Percentiles rank a stretch among this genome's conserved stretches.
Conservation (phyloP, 2,888 invertebrate genomes). For the Andricus curvator region DNA sequence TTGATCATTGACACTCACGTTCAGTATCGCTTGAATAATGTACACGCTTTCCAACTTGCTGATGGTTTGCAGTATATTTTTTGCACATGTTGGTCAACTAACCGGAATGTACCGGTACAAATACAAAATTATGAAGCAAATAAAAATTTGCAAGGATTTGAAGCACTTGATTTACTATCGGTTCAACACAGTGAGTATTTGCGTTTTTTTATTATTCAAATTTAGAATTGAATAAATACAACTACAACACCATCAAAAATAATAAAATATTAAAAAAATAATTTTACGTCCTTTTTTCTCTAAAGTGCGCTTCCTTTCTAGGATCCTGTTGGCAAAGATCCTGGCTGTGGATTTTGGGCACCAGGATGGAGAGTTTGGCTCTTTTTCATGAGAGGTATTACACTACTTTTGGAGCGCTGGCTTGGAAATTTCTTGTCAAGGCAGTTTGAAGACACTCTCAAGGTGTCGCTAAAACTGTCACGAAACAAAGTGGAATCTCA, state of each 20-base stretch:
- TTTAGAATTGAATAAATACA: neutral
- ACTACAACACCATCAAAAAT: neutral
- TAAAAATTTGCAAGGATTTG: slow-evolving; percentile 99
- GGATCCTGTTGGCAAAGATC: slow-evolving; percentile 99
- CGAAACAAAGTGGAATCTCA: slow-evolving; percentile 99
- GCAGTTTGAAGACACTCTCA: slow-evolving; percentile 99
- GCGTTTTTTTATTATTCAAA: neutral
- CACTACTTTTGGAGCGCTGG: slow-evolving; percentile 98
- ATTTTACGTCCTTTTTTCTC: slow-evolving; percentile 47
- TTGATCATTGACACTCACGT: slow-evolving; percentile 99
- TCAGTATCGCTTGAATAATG: slow-evolving; percentile 99
- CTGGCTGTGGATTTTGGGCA: slow-evolving; percentile 99
- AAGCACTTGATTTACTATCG: slow-evolving; percentile 99
- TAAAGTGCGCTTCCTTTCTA: slow-evolving; percentile 68
- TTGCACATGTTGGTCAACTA: slow-evolving; percentile 99
- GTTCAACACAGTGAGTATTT: slow-evolving; percentile 93
- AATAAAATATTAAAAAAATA: too few relatives aligned
- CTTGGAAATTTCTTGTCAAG: slow-evolving; percentile 98
- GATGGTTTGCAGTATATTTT: slow-evolving; percentile 99
- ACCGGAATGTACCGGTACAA: slow-evolving; percentile 99
- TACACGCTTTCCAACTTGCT: slow-evolving; percentile 98
- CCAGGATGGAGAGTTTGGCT: slow-evolving; percentile 99
- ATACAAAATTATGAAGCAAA: slow-evolving; percentile 99
- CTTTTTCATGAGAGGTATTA: slow-evolving; percentile 99
- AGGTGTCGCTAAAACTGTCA: slow-evolving; percentile 99